phyloP scores from a whole-genome alignment of 2,797 vertebrate genomes.

The Mus caroli region DNA sequence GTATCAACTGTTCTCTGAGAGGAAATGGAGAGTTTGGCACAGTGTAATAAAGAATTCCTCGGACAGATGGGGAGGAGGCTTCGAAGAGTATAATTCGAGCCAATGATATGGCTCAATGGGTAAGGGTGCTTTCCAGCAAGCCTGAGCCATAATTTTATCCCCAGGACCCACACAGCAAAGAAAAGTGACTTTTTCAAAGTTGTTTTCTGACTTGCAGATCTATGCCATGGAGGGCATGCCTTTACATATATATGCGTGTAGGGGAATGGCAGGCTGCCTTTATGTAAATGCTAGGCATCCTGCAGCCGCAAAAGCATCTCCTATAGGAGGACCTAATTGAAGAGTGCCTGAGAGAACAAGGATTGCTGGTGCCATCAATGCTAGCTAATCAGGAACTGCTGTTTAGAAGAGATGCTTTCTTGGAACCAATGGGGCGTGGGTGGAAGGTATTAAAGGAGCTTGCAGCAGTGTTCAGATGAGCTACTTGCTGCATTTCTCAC shows the following conservation, averaged over 20 bases:
- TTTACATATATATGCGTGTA: neutral
- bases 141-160: neutral
- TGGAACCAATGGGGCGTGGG: neutral
- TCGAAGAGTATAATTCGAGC: too few relatives aligned
- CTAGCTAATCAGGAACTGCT: neutral
- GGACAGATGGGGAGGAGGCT: too few relatives aligned
- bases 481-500: neutral
- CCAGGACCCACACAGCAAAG: neutral
- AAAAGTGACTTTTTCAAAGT: neutral
- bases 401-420: neutral
- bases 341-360: neutral
- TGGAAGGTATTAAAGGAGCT: neutral
- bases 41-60: neutral
- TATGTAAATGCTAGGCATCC: neutral
- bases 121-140: neutral
- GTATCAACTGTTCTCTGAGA: neutral
- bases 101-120: neutral
- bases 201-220: neutral
- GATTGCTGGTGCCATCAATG: neutral
- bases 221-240: neutral
- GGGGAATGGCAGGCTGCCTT: neutral
- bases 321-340: neutral
- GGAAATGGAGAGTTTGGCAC: too few relatives aligned
- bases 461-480: too few relatives aligned
- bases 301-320: neutral